Conservation (phyloP, 2,888 invertebrate species). For the Escarpia spicata region DNA sequence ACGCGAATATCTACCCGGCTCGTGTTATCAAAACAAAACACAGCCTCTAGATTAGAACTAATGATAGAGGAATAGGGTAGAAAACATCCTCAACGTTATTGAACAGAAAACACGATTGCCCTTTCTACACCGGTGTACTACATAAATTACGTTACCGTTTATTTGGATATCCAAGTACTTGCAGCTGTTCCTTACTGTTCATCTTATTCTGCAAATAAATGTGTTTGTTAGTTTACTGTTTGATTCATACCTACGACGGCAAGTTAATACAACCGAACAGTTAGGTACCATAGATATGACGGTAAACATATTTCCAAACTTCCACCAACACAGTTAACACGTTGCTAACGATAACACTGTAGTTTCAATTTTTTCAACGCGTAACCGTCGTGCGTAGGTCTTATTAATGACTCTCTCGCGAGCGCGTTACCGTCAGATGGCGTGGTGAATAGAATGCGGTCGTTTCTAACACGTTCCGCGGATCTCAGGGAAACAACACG, state of each 20-base stretch:
- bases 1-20: not conserved
- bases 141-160: not conserved
- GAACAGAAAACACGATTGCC: no score
- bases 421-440: not conserved
- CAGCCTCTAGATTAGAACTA: not conserved
- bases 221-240: not conserved
- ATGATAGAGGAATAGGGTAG: not conserved
- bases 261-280: not conserved
- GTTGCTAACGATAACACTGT: not conserved
- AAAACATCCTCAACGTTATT: not conserved
- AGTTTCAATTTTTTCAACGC: not conserved
- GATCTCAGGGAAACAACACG: not conserved
- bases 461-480: not conserved
- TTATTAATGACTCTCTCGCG: not conserved
- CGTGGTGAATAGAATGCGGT: not conserved
- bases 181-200: not conserved
- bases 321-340: no score
- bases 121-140: no score
- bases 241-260: not conserved
- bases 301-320: no score
- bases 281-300: no score
- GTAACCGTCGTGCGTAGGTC: not conserved
- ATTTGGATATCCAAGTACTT: not conserved
- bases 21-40: not conserved
- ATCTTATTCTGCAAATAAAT: not conserved